phyloP scores from a whole-genome alignment of 2,888 invertebrate species.

The Brachycybe producta region DNA sequence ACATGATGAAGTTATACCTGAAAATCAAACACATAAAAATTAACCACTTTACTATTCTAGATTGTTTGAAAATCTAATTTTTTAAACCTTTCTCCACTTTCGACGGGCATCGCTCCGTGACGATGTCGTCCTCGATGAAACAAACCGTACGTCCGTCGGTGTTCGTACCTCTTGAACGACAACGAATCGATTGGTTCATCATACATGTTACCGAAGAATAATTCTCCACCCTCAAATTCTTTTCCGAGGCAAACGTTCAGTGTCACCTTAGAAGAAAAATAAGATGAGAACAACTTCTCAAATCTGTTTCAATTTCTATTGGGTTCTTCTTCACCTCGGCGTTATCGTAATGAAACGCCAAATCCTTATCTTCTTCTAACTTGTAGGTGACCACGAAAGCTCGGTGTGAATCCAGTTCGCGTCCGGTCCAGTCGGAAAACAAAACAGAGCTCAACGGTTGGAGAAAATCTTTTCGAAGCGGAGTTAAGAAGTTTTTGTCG shows the following conservation, averaged over 20 bases:
- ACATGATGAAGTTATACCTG: conserved; percentile 34
- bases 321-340: conserved; percentile 34
- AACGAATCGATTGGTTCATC: conserved; percentile 18
- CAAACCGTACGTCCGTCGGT: conserved; percentile 29
- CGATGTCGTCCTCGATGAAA: conserved; percentile 36
- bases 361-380: conserved; percentile 31
- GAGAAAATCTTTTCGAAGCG: conserved; percentile 32
- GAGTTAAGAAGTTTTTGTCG: conserved; percentile 30
- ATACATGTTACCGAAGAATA: conserved; percentile 34
- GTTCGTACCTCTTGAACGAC: conserved; percentile 20
- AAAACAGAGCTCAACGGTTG: conserved; percentile 29
- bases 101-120: conserved; percentile 35
- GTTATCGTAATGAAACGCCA: conserved; percentile 37
- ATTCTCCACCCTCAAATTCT: conserved; percentile 32
- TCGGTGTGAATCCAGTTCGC: conserved; percentile 35
- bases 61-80: neutral
- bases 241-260: conserved; percentile 35
- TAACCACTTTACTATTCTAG: neutral
- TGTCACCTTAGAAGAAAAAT: conserved; percentile 31
- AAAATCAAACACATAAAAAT: neutral
- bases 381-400: conserved; percentile 36
- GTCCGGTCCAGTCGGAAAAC: conserved; percentile 33
- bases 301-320: conserved; percentile 4
- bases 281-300: conserved; percentile 1
- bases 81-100: conserved; percentile 29